Percentiles rank a stretch among this genome's conserved stretches.
phyloP scores from a whole-genome alignment of 2,113 vertebrate genomes.

The Plecotus auritus region DNA sequence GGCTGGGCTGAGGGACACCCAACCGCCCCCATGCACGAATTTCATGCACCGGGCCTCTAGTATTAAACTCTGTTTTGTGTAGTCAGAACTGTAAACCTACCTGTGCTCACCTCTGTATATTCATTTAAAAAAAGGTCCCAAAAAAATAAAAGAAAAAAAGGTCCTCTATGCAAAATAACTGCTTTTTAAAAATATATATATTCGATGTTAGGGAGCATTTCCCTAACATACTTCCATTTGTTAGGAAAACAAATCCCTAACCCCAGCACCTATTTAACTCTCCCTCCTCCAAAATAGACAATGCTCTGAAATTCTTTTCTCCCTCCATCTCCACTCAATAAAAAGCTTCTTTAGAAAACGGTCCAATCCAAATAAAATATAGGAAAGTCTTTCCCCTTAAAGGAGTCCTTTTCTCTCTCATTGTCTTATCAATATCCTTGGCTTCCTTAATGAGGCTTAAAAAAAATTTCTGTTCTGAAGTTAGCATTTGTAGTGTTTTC shows the following conservation, averaged over 20 bases:
- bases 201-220: neutral
- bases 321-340: neutral
- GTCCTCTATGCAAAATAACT: neutral
- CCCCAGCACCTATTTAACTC: neutral
- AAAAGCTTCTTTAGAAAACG: conserved; percentile 25
- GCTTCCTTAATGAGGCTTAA: conserved; percentile 9
- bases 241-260: conserved; percentile 16
- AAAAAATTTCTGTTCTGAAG: neutral
- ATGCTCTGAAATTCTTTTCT: neutral
- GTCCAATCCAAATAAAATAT: neutral
- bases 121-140: neutral
- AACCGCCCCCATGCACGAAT: too few relatives aligned
- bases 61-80: neutral
- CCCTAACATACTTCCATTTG: neutral
- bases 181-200: neutral
- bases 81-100: neutral
- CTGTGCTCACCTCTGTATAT: neutral
- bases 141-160: neutral
- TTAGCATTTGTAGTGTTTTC: neutral
- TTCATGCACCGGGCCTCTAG: too few relatives aligned
- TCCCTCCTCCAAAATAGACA: neutral
- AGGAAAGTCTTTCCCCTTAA: neutral
- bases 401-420: neutral
- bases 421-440: neutral
- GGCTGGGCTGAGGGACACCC: too few relatives aligned